Conservation (phyloP, 2,888 invertebrate species). For the Agapetus fuscipes region DNA sequence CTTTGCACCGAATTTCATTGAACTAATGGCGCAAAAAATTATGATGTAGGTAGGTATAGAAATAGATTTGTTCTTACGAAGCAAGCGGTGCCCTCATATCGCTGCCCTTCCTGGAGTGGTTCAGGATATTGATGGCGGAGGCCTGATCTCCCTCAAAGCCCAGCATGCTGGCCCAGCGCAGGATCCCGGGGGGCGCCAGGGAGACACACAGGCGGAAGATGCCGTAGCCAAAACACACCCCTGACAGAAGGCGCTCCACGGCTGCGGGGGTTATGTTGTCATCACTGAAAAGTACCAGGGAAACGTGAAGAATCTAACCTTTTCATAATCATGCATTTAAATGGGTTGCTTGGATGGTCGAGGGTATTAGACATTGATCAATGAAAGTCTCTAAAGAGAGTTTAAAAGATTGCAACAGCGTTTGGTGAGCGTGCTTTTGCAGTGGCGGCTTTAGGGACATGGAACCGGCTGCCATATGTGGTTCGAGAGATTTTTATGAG, state of each 20-base stretch:
- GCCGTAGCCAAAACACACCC: conserved; percentile 62
- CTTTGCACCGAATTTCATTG: too few species aligned
- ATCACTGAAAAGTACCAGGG: conserved; percentile 10
- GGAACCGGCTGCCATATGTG: too few species aligned
- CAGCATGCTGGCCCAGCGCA: conserved; percentile 50
- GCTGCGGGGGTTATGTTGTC: conserved; percentile 36
- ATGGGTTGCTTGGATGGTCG: too few species aligned
- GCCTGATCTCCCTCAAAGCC: conserved; percentile 56
- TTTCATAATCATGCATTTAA: too few species aligned
- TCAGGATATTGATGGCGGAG: conserved; percentile 47
- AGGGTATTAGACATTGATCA: too few species aligned
- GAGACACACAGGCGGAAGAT: conserved; percentile 58
- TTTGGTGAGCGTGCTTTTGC: too few species aligned
- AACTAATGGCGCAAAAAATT: too few species aligned
- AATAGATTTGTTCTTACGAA: conserved; percentile 42
- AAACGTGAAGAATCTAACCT: background rate
- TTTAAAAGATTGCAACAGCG: too few species aligned
- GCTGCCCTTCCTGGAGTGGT: conserved; percentile 48
- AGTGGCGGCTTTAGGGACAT: too few species aligned
- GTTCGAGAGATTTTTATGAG: too few species aligned
- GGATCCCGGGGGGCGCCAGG: conserved; percentile 52
- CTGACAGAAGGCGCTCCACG: conserved; percentile 52
- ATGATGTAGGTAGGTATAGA: too few species aligned
- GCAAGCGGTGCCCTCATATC: conserved; percentile 62
- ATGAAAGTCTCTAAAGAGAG: too few species aligned